Conservation (phyloP, 2,113 vertebrate species). For the Corythornis vintsioides region DNA sequence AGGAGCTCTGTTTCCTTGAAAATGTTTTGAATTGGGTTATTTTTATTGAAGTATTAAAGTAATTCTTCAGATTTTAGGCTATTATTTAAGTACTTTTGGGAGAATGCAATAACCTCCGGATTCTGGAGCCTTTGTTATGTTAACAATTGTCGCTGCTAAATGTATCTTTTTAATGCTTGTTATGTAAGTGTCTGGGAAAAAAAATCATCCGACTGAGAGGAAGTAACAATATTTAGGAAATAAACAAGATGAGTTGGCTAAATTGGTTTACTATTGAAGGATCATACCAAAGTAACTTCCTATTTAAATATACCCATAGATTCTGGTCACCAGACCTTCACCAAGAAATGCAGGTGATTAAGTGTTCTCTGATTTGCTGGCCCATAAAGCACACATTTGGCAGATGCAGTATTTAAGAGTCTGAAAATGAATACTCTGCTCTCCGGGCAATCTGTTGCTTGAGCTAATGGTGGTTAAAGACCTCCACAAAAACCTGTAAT, state of each 20-base stretch:
- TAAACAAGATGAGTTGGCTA: slow-evolving; percentile 72
- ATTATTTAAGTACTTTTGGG: slow-evolving; percentile 93
- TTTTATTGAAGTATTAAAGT: slow-evolving; percentile 99
- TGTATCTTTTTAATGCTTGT: slow-evolving; percentile 77
- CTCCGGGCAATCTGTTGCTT: background rate
- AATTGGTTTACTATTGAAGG: slow-evolving; percentile 65
- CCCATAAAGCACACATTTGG: background rate
- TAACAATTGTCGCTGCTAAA: slow-evolving; percentile 70
- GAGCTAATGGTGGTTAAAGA: background rate
- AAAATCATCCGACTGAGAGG: slow-evolving; percentile 61
- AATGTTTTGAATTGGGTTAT: slow-evolving; percentile 99
- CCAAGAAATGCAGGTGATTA: background rate
- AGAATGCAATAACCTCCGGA: slow-evolving; percentile 83
- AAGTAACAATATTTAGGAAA: slow-evolving; percentile 72
- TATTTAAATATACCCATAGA: slow-evolving; percentile 35
- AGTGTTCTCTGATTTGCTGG: background rate
- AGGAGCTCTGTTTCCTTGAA: slow-evolving; percentile 91
- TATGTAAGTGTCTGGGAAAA: slow-evolving; percentile 65
- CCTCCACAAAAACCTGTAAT: background rate
- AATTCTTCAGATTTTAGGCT: slow-evolving; percentile 98
- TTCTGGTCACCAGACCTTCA: background rate
- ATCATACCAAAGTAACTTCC: slow-evolving; percentile 22
- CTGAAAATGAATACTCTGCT: background rate
- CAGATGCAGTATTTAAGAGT: background rate
- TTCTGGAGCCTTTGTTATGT: slow-evolving; percentile 79